These are phyloP conservation scores for Manacus vitellinus DNA, from an alignment of 2,113 vertebrate species.

Conservation along the genomic window DNA sequence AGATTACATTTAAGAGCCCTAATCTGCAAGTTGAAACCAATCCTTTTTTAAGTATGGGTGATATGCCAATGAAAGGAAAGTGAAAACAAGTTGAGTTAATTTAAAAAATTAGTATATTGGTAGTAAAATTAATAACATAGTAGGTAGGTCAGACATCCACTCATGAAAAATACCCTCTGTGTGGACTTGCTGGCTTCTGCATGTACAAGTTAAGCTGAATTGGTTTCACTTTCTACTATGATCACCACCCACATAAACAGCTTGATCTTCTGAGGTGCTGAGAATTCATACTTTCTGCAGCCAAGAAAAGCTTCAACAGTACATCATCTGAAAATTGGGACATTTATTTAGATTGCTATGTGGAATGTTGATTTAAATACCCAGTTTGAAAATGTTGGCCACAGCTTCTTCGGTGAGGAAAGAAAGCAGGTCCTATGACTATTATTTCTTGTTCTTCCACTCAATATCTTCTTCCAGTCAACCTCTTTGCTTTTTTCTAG, in stretches of 20 bases:
- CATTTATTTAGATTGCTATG: constrained; percentile 9
- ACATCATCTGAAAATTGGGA: constrained; percentile 2
- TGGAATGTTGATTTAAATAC: constrained; percentile 7
- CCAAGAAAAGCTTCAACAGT: constrained; percentile 17
- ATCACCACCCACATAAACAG: constrained; percentile 26
- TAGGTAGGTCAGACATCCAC: background rate
- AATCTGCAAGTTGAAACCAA: background rate
- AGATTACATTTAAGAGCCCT: background rate
- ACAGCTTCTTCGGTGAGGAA: background rate
- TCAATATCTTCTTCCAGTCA: background rate
- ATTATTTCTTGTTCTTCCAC: background rate
- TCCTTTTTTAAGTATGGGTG: background rate
- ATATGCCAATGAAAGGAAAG: background rate
- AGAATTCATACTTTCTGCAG: constrained; percentile 14
- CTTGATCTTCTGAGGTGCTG: constrained; percentile 42
- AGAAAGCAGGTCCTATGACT: background rate
- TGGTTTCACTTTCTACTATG: constrained; percentile 18
- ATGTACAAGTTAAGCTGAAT: background rate
- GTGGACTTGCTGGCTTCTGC: background rate
- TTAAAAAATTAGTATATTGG: background rate
- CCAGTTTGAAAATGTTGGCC: background rate
- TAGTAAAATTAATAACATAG: background rate
- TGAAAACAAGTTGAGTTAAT: background rate
- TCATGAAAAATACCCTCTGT: background rate
- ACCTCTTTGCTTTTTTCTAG: background rate